Evolutionary conservation across 2,797 vertebrate species (phyloP).

Genomic region (Ibycter americanus): DNA sequence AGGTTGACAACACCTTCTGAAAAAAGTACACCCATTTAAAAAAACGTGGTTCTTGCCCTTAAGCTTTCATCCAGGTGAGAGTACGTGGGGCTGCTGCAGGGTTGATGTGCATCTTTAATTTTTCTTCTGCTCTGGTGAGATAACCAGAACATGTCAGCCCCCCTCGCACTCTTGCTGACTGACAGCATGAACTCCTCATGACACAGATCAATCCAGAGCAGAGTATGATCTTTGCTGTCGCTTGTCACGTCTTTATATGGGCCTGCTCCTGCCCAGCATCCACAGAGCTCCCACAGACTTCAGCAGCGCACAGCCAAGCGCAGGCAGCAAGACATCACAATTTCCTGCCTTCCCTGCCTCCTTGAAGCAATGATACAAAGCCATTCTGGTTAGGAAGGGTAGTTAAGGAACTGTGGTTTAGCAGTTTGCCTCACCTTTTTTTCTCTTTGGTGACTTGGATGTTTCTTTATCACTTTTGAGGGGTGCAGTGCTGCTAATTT

Average conservation of each 20-base stretch:
- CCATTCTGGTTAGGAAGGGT: background rate
- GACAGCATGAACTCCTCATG: background rate
- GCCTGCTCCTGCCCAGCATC: background rate
- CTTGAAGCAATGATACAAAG: background rate
- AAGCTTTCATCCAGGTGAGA: background rate
- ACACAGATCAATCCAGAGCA: constrained; percentile 1
- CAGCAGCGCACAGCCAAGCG: background rate
- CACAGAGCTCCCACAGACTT: background rate
- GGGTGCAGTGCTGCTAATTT: background rate
- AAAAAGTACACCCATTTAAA: background rate
- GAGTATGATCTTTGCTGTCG: background rate
- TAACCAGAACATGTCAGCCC: background rate
- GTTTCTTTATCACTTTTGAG: background rate
- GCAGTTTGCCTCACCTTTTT: background rate
- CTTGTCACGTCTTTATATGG: background rate
- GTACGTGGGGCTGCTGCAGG: background rate
- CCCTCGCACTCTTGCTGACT: background rate
- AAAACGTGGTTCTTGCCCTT: background rate
- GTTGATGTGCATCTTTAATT: background rate
- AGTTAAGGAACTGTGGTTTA: background rate
- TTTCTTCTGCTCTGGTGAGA: background rate
- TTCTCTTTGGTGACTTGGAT: background rate
- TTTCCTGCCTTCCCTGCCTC: background rate
- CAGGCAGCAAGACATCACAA: background rate
- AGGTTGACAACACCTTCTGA: background rate